Evolutionary conservation across 2,113 vertebrate genomes (phyloP).

Genomic region (Neodon shergylaensis): DNA sequence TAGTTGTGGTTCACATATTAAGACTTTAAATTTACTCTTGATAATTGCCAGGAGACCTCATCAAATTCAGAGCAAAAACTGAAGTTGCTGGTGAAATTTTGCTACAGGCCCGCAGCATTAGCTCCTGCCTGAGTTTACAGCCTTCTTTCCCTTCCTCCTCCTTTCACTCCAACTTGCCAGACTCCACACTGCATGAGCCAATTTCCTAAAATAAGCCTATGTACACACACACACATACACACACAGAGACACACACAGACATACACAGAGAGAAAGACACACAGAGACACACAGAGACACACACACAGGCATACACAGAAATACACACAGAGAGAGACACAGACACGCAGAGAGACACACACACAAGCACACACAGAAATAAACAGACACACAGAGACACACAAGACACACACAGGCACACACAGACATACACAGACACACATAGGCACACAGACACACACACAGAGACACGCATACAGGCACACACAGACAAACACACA

Average conservation of each 20-base stretch:
- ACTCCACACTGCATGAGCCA: conserved; percentile 33
- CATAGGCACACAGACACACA: too few species aligned
- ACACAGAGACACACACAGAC: neutral
- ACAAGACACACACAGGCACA: too few species aligned
- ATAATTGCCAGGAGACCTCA: neutral
- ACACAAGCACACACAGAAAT: neutral
- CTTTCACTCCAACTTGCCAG: conserved; percentile 44
- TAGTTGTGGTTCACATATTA: neutral
- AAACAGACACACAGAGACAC: too few species aligned
- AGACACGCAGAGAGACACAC: neutral
- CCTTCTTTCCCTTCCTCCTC: neutral
- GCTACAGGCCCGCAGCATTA: conserved; percentile 3
- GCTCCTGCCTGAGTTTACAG: conserved; percentile 31
- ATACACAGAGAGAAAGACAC: neutral
- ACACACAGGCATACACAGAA: neutral
- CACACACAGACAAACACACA: too few species aligned
- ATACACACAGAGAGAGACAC: too few species aligned
- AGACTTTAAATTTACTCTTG: conserved; percentile 13
- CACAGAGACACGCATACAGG: rapidly evolving
- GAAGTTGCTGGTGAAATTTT: conserved; percentile 26
- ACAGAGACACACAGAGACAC: neutral
- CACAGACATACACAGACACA: too few species aligned
- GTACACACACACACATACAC: neutral
- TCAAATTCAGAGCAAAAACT: conserved; percentile 37
- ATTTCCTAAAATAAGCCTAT: conserved; percentile 55